Evolutionary conservation across 1,140 invertebrate genomes (phyloP).

Genomic region (Adoxophyes honmai): DNA sequence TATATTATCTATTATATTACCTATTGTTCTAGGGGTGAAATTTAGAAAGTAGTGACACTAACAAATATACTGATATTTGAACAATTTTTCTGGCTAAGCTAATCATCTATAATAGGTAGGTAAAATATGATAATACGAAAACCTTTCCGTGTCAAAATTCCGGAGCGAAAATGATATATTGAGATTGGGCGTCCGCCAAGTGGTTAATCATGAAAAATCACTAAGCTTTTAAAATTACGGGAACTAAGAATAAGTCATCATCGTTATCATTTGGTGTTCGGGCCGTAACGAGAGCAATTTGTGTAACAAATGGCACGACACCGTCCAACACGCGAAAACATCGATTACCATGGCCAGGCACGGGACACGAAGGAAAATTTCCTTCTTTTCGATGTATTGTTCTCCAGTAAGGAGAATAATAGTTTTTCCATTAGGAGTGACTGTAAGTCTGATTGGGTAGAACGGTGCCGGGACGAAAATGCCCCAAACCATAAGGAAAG

Average conservation of each 20-base stretch:
- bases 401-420: conserved; percentile 31
- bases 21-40: no score
- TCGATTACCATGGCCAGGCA: conserved; percentile 22
- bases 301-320: conserved; percentile 27
- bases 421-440: conserved; percentile 40
- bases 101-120: no score
- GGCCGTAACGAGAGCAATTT: conserved; percentile 21
- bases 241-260: conserved; percentile 11
- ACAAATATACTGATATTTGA: no score
- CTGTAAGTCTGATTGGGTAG: conserved; percentile 31
- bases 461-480: conserved; percentile 16
- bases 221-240: conserved; percentile 8
- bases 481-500: not conserved
- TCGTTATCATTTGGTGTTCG: conserved; percentile 8
- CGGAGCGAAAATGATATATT: not conserved
- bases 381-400: conserved; percentile 32
- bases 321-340: conserved; percentile 19
- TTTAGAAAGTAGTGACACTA: no score
- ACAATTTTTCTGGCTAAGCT: no score
- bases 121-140: no score
- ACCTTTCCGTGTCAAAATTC: not conserved
- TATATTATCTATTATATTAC: no score
- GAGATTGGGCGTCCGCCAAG: not conserved
- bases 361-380: conserved; percentile 21
- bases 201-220: conserved; percentile 4